A percentile compares a stretch with the other conserved stretches of the same genome.
phyloP scores from a whole-genome alignment of 2,888 invertebrate genomes.

The Drosophila gaucha region DNA sequence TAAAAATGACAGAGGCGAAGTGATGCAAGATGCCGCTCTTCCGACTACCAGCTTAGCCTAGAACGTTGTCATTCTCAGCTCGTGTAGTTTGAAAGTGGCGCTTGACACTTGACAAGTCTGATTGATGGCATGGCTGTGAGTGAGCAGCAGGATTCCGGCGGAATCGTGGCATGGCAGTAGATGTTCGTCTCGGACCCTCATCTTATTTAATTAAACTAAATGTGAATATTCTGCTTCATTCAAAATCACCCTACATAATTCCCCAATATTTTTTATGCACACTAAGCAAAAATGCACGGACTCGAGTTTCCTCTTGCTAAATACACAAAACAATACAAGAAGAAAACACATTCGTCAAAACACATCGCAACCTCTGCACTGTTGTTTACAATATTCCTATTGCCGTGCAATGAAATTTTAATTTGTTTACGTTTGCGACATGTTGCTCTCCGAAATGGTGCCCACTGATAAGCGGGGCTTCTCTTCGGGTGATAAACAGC shows the following conservation, averaged over 20 bases:
- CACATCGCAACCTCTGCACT: constrained; percentile 1
- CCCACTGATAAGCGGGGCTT: constrained; percentile 51
- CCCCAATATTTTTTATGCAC: constrained; percentile 26
- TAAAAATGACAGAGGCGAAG: constrained; percentile 54
- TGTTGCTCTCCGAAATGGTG: constrained; percentile 13
- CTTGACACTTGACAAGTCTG: constrained; percentile 69
- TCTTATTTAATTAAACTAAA: constrained; percentile 70
- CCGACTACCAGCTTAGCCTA: constrained; percentile 23
- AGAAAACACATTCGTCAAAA: constrained; percentile 14
- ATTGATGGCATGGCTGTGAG: constrained; percentile 61
- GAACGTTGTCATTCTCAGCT: constrained; percentile 72
- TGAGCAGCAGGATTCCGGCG: constrained; percentile 19
- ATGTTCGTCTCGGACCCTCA: constrained; percentile 40
- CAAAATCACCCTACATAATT: constrained; percentile 27
- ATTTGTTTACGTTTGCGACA: constrained; percentile 65
- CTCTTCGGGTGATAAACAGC: neutral
- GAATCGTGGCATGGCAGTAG: constrained; percentile 13
- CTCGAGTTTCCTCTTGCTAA: neutral
- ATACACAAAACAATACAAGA: neutral
- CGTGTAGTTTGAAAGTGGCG: constrained; percentile 74
- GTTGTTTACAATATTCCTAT: constrained; percentile 34
- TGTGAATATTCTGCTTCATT: constrained; percentile 47
- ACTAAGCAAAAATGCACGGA: constrained; percentile 7
- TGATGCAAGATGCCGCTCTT: constrained; percentile 14
- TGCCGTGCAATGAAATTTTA: constrained; percentile 44